Percentiles rank a stretch among this genome's conserved stretches.
Evolutionary conservation across 1,140 invertebrate genomes (phyloP).

Genomic region (Thaumetopoea pityocampa): DNA sequence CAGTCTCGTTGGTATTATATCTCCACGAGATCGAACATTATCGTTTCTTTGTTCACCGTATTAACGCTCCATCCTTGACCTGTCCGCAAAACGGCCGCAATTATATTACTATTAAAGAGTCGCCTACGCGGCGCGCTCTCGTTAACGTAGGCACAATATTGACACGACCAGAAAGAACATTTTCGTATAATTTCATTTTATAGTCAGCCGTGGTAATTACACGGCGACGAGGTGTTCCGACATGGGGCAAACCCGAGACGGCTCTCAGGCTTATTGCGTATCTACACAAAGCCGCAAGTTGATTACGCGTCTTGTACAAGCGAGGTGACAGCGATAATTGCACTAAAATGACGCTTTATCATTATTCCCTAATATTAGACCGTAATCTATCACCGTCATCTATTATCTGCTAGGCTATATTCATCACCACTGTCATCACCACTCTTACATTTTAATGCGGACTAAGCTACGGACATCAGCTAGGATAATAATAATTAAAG

Average conservation of each 20-base stretch:
- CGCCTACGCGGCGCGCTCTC: slow-evolving; percentile 13
- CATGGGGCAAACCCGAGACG: slow-evolving; percentile 9
- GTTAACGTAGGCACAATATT: slow-evolving; percentile 12
- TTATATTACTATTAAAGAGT: slow-evolving; percentile 15
- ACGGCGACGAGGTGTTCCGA: slow-evolving; percentile 4
- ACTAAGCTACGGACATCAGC: too few relatives aligned
- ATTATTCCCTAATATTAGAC: slow-evolving; percentile 6
- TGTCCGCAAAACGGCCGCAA: slow-evolving; percentile 13
- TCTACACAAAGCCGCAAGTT: not conserved
- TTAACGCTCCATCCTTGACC: slow-evolving; percentile 18
- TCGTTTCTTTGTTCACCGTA: slow-evolving; percentile 17
- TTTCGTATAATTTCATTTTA: slow-evolving; percentile 13
- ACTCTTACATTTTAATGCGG: too few relatives aligned
- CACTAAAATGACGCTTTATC: too few relatives aligned
- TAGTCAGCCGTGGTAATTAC: slow-evolving; percentile 9
- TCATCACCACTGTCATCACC: too few relatives aligned
- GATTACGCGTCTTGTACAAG: not conserved
- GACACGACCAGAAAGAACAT: slow-evolving; percentile 7
- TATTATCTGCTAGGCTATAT: too few relatives aligned
- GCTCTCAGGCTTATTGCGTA: not conserved
- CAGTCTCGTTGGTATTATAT: too few relatives aligned
- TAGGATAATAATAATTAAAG: too few relatives aligned
- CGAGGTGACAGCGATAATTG: too few relatives aligned
- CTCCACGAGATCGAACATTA: slow-evolving; percentile 17
- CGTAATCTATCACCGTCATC: too few relatives aligned